A percentile compares a stretch with the other conserved stretches of the same genome.
These are phyloP conservation scores for Drosophila putrida DNA, from an alignment of 2,888 invertebrate species.

Conservation along the genomic window DNA sequence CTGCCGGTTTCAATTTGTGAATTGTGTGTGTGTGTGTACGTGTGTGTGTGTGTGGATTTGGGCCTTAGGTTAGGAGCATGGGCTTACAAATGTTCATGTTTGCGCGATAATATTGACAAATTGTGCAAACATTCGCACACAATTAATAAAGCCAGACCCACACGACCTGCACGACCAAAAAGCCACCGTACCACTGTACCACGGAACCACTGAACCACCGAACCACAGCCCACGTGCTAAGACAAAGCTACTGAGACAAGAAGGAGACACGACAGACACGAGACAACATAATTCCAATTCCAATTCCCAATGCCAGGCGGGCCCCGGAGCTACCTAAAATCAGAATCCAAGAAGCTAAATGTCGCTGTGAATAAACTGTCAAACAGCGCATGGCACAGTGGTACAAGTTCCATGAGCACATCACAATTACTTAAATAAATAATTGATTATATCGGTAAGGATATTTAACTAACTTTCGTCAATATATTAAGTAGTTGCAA, in stretches of 20 bases:
- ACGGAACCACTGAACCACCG: slow-evolving; percentile 10
- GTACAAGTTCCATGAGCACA: not conserved
- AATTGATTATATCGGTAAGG: not conserved
- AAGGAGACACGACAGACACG: slow-evolving; percentile 45
- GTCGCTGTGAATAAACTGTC: slow-evolving; percentile 45
- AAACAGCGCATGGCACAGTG: slow-evolving; percentile 36
- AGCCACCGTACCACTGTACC: not conserved
- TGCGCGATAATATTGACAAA: slow-evolving; percentile 81
- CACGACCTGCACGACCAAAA: slow-evolving; percentile 29
- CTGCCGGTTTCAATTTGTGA: slow-evolving; percentile 10
- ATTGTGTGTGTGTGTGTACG: not conserved
- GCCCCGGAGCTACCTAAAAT: slow-evolving; percentile 53
- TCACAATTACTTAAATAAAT: not conserved
- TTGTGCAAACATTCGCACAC: slow-evolving; percentile 81
- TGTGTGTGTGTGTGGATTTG: not conserved
- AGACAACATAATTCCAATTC: slow-evolving; percentile 76
- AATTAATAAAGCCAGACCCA: slow-evolving; percentile 73
- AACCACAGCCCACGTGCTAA: slow-evolving; percentile 52
- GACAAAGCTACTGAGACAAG: slow-evolving; percentile 54
- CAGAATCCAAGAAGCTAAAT: slow-evolving; percentile 46
- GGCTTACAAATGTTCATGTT: slow-evolving; percentile 73
- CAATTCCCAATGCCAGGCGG: slow-evolving; percentile 52
- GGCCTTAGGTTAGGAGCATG: slow-evolving; percentile 7
- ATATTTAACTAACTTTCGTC: not conserved
- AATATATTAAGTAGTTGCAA: not conserved